These are phyloP conservation scores for Lutjanus argentimaculatus DNA, from an alignment of 2,797 vertebrate genomes.

Conservation along the genomic window DNA sequence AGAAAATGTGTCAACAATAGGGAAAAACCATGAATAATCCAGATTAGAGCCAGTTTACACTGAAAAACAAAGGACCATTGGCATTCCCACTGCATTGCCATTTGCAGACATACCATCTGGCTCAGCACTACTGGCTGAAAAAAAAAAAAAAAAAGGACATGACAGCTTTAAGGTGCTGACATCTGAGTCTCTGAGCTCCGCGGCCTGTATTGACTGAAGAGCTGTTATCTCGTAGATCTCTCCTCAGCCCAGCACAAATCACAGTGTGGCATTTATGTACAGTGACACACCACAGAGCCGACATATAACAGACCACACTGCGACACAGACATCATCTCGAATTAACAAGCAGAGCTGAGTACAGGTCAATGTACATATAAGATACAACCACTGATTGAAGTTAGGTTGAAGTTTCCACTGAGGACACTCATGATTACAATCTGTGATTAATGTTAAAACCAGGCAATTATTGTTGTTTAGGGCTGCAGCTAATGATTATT, in stretches of 20 bases:
- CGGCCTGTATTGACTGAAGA: slow-evolving; percentile 43
- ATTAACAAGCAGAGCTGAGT: slow-evolving; percentile 21
- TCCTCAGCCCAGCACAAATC: slow-evolving; percentile 24
- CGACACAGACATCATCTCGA: background rate
- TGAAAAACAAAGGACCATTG: slow-evolving; percentile 18
- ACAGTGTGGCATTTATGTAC: slow-evolving; percentile 52
- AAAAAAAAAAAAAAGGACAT: slow-evolving; percentile 11
- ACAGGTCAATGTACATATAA: slow-evolving; percentile 3
- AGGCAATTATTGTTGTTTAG: background rate
- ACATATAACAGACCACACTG: slow-evolving; percentile 16
- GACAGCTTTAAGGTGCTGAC: slow-evolving; percentile 50
- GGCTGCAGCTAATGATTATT: too few relatives aligned
- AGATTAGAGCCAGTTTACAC: slow-evolving; percentile 30
- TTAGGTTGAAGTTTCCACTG: background rate
- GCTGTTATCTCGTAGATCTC: slow-evolving; percentile 35
- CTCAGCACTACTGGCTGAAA: slow-evolving; percentile 27
- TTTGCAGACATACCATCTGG: slow-evolving; percentile 17
- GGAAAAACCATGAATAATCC: background rate
- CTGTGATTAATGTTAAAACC: background rate
- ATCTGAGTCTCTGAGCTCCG: slow-evolving; percentile 30
- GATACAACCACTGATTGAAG: background rate
- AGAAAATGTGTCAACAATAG: too few relatives aligned
- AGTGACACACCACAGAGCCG: slow-evolving; percentile 6
- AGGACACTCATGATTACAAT: background rate
- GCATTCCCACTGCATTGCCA: slow-evolving; percentile 1